Base-by-base conservation (phyloP, 2,797 vertebrate genomes). In the Podarcis siculus region DNA sequence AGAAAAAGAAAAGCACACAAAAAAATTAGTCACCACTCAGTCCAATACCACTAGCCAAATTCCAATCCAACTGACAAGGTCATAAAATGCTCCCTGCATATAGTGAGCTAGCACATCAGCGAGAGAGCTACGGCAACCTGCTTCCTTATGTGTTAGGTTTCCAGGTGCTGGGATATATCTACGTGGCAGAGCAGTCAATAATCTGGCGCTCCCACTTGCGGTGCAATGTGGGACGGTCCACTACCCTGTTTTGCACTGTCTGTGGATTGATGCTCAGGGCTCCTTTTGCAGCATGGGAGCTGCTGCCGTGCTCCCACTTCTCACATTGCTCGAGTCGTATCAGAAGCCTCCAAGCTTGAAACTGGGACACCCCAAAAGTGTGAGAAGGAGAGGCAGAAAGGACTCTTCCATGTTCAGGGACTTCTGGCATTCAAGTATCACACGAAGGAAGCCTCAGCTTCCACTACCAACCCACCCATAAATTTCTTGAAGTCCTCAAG, bases 21-120 rank as follows among this genome's bases (percentile, higher is more conserved):
- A 85, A 37, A 87, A 1, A 19, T 93, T 79, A 96, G 92, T 10
- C 3, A 42, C 85, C 72, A 61, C 0, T 3, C 0, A 1, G 15
- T 66, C 21, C 17, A 87, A 49, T 17, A 45, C n/a, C n/a, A 66
- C 4, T 45, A 49, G 27, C 32, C 55, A n/a, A 6, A 66, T 73
- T 12, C 67, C 35, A 72, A 15, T 32, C 49, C 17, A 45, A 66
- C 4, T 66, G 66, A 8, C 12, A 25, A 30, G 17, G 12, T 5
- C 3, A 3, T 8, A 83, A 23, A 66, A 78, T 15, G 19, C 23
- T 79, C 61, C 61, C 25, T 27, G 9, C 4, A 12, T 30, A 8
- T 37, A 30, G 6, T 6, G 23, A 49, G 7, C 39, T 49, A 75
- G 32, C 55, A 30, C 35, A 76, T 27, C 42, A 71, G 64, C 4